Percentiles rank a stretch among this genome's conserved stretches.
These are phyloP conservation scores for Synergus japonicus DNA, from an alignment of 2,888 invertebrate species.

Conservation along the genomic window DNA sequence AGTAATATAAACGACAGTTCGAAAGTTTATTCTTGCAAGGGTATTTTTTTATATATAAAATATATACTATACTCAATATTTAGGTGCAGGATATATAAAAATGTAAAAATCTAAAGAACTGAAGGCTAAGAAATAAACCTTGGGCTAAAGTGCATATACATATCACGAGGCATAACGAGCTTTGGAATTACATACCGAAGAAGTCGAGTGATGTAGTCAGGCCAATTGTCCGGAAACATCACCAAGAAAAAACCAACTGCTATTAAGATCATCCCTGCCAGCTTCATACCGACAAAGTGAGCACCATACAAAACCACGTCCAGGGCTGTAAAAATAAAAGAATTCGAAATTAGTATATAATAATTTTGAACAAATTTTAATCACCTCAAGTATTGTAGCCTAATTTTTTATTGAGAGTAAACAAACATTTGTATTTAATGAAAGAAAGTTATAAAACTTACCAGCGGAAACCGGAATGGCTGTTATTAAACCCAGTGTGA, in stretches of 20 bases:
- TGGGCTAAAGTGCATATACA: slow-evolving; percentile 68
- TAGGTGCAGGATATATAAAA: slow-evolving; percentile 46
- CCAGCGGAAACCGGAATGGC: slow-evolving; percentile 97
- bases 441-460: slow-evolving; percentile 76
- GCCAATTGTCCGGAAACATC: slow-evolving; percentile 98
- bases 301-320: slow-evolving; percentile 92
- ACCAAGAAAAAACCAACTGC: slow-evolving; percentile 94
- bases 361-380: background rate
- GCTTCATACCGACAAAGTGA: slow-evolving; percentile 95
- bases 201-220: slow-evolving; percentile 93
- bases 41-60: slow-evolving; percentile 34
- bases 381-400: too few relatives aligned
- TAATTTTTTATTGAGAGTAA: background rate
- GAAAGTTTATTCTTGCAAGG: slow-evolving; percentile 62
- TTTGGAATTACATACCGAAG: slow-evolving; percentile 84
- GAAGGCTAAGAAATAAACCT: slow-evolving; percentile 63
- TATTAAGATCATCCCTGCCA: slow-evolving; percentile 95
- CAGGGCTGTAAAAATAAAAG: slow-evolving; percentile 81
- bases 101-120: slow-evolving; percentile 61
- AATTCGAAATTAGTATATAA: background rate
- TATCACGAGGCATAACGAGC: slow-evolving; percentile 55
- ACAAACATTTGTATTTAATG: background rate
- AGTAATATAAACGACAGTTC: slow-evolving; percentile 58
- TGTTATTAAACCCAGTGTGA: slow-evolving; percentile 94
- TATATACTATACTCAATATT: background rate